Base-by-base conservation (phyloP, 2,113 vertebrate species). In the Oncorhynchus keta region DNA sequence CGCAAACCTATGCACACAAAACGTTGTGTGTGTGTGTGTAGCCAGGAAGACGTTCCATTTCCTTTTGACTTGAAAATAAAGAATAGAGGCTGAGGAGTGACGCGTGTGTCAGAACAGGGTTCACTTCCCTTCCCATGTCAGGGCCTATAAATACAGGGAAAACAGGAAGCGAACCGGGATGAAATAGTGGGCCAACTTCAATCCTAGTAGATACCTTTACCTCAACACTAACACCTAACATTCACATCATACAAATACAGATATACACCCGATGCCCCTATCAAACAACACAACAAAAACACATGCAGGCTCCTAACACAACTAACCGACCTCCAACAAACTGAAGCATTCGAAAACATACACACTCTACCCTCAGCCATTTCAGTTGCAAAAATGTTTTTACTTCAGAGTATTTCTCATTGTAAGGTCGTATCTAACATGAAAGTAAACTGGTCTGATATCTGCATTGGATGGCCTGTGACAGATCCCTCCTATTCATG, bases 41-140 rank as follows among this genome's bases (percentile, higher is more conserved):
- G 80, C 71, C 82, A 81, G 82, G 79, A 81, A 83, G 78, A 45
- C 76, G 61, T 73, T 73, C 74, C 4, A 76, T 82, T 87, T 89
- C 85, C 85, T 83, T 79, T 73, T 80, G 68, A 69, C 49, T 59
- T 62, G 35, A 80, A 82, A 76, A 81, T 57, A 61, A 83, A 83
- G 74, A 85, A 77, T 78, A 75, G 74, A 30, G 74, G 26, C 72
- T 48, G 67, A 77, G 70, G 73, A 75, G 73, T 77, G 77, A 79
- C 81, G 79, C 71, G 75, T 76, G 74, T 76, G 73, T 68, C 81
- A 82, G 73, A 83, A 84, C 81, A 85, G 72, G 32, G 69, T 71
- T 74, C 71, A 83, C 81, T 86, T 89, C 88, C 88, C 81, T 86
- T 88, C 81, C 83, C 86, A 88, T 85, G 79, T 85, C 76, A 84